These are phyloP conservation scores for Candoia aspera DNA, from an alignment of 2,113 vertebrate species.

Conservation along the genomic window DNA sequence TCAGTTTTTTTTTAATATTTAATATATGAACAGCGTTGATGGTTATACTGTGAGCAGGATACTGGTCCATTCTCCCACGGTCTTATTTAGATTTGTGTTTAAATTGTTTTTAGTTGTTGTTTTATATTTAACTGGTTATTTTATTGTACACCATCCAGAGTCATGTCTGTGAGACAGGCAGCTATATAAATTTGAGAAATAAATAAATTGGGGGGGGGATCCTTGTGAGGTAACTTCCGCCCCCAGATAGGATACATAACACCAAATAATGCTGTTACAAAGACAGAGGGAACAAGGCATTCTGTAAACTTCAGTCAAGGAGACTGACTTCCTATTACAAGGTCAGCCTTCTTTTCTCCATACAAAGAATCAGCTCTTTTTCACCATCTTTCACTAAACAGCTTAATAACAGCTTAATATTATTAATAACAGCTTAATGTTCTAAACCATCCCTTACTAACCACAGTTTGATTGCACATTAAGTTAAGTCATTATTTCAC, in stretches of 20 bases:
- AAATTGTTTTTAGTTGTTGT: no score
- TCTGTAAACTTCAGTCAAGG: neutral
- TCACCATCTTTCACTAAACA: neutral
- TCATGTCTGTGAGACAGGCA: neutral
- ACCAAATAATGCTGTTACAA: neutral
- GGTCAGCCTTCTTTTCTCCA: neutral
- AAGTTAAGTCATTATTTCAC: no score
- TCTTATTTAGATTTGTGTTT: no score
- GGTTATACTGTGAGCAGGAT: neutral
- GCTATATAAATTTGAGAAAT: neutral
- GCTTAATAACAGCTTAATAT: neutral
- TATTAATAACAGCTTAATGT: no score
- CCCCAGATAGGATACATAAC: neutral
- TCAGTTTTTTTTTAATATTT: neutral
- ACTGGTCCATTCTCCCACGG: no score
- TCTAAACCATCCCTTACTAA: no score
- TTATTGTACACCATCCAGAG: no score
- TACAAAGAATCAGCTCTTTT: neutral
- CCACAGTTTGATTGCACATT: no score
- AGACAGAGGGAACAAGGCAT: neutral
- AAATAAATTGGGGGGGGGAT: accelerated
- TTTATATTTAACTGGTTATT: no score
- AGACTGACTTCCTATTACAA: neutral
- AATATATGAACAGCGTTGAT: neutral
- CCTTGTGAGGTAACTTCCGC: neutral